Conservation (phyloP, 2,888 invertebrate species). For the Caenorhabditis sp. region DNA sequence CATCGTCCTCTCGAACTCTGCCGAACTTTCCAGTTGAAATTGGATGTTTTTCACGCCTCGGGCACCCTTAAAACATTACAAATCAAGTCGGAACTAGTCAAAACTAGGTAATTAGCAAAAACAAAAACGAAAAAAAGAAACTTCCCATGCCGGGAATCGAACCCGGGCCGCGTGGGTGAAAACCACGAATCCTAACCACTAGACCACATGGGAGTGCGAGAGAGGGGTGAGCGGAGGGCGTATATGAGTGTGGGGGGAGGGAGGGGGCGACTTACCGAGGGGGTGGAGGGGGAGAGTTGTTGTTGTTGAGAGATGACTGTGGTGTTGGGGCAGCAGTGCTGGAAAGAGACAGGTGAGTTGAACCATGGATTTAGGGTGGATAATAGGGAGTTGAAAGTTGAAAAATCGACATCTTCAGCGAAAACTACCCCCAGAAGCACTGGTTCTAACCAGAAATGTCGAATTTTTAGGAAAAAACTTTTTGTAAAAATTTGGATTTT, state of each 20-base stretch:
- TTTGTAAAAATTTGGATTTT: not conserved
- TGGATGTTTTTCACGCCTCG: slow-evolving; percentile 4
- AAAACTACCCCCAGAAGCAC: slow-evolving; percentile 3
- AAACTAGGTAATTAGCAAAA: not conserved
- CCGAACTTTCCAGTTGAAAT: slow-evolving; percentile 53
- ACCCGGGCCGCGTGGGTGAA: slow-evolving; percentile 83
- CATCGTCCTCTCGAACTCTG: slow-evolving; percentile 26
- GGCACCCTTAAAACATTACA: not conserved
- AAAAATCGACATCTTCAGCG: not conserved
- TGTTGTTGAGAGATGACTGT: slow-evolving; percentile 10
- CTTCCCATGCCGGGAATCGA: slow-evolving; percentile 83
- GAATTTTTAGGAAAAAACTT: not conserved
- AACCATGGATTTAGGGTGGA: not conserved
- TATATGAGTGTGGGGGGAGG: not conserved
- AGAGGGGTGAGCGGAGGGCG: not conserved
- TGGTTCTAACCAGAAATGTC: too few relatives aligned
- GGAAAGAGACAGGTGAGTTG: not conserved
- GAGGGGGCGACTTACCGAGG: slow-evolving; percentile 2
- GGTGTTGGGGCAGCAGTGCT: slow-evolving; percentile 44
- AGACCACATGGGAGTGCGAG: slow-evolving; percentile 59
- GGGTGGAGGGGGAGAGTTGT: not conserved
- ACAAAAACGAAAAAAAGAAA: slow-evolving; percentile 35
- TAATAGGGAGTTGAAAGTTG: not conserved
- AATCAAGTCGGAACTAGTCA: not conserved
- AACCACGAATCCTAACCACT: slow-evolving; percentile 71